phyloP scores from a whole-genome alignment of 1,140 invertebrate species.

The Drosophila virilis region DNA sequence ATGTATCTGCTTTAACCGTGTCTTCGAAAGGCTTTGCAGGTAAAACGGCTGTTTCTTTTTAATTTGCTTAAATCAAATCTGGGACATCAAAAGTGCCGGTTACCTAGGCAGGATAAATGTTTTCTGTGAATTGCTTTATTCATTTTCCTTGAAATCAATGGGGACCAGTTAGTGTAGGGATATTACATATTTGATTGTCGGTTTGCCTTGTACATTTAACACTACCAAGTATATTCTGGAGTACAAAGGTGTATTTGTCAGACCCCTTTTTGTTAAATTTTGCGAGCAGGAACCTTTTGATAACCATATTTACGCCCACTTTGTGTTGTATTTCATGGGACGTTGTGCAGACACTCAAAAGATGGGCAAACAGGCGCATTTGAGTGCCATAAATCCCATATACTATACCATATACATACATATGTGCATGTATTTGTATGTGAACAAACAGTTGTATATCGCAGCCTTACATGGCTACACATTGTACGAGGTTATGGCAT shows the following conservation, averaged over 20 bases:
- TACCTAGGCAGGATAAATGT: slow-evolving; percentile 24
- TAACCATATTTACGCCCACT: slow-evolving; percentile 56
- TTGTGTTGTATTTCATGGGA: slow-evolving; percentile 15
- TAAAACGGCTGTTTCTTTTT: slow-evolving; percentile 29
- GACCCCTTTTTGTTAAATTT: slow-evolving; percentile 28
- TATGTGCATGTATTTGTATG: slow-evolving; percentile 5
- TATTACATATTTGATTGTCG: slow-evolving; percentile 73
- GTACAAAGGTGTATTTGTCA: slow-evolving; percentile 39
- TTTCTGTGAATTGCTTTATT: slow-evolving; percentile 49
- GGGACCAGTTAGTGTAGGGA: slow-evolving; percentile 44
- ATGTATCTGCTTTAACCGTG: no score
- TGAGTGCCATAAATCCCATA: slow-evolving; percentile 42
- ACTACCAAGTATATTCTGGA: background rate
- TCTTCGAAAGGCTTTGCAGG: slow-evolving; percentile 5
- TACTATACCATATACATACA: slow-evolving; percentile 24
- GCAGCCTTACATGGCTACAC: slow-evolving; percentile 15
- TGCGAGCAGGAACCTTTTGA: slow-evolving; percentile 45
- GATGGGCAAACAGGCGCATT: slow-evolving; percentile 43
- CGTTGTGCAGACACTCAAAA: slow-evolving; percentile 24
- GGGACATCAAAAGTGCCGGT: slow-evolving; percentile 24
- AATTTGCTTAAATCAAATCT: slow-evolving; percentile 38
- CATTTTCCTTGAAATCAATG: slow-evolving; percentile 38
- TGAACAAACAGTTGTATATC: slow-evolving; percentile 1
- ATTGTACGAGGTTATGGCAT: slow-evolving; percentile 50
- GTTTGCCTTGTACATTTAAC: slow-evolving; percentile 26